Conservation (phyloP, 2,797 vertebrate species). For the Brachymystax lenok region DNA sequence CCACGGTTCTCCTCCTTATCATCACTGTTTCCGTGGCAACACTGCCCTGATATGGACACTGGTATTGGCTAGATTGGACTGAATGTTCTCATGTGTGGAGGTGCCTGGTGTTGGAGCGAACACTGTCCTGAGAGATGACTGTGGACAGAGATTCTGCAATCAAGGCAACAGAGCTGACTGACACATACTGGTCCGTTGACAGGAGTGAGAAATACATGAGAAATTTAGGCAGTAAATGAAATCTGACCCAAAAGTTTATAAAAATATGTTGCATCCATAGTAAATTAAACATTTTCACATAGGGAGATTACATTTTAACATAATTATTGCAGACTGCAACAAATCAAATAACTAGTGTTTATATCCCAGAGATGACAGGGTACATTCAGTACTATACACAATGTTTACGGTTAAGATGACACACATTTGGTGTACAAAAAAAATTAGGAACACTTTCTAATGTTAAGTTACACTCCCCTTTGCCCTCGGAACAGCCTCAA, state of each 20-base stretch:
- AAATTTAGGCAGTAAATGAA: too few species aligned
- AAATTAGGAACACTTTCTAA: too few species aligned
- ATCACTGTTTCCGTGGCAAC: conserved; percentile 3
- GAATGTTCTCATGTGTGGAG: background rate
- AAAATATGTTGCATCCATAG: too few species aligned
- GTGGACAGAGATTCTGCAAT: background rate
- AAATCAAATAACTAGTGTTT: too few species aligned
- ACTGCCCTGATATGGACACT: conserved; percentile 14
- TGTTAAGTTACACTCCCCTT: too few species aligned
- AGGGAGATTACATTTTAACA: background rate
- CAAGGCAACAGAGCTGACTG: background rate
- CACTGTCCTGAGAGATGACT: background rate
- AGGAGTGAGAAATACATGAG: background rate
- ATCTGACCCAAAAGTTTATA: too few species aligned
- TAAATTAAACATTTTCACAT: background rate
- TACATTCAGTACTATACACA: too few species aligned
- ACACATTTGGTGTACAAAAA: too few species aligned
- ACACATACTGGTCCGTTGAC: background rate
- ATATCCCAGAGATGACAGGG: too few species aligned
- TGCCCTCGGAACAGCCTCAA: too few species aligned
- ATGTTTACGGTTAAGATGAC: too few species aligned
- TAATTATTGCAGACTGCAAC: background rate
- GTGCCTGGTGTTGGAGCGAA: background rate
- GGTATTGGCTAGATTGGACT: background rate
- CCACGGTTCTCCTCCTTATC: background rate